Base-by-base conservation (phyloP, 2,113 vertebrate species). In the Ceratotherium simum region DNA sequence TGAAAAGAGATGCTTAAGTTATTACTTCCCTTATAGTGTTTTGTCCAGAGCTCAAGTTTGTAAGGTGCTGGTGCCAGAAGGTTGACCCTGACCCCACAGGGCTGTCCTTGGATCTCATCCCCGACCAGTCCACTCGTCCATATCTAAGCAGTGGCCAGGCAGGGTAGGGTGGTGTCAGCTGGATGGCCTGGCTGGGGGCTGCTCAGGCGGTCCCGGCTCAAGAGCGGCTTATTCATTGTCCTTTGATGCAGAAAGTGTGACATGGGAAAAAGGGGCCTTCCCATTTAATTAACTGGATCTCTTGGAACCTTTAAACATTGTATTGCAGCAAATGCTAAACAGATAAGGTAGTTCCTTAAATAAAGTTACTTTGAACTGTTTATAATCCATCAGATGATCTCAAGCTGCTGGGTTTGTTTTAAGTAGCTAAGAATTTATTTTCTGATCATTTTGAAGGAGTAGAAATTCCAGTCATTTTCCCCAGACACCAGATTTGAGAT, bases 361-460 rank as follows among this genome's bases (percentile, higher is more conserved):
- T 84, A 5, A 0, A 20, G 25, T 42, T 29, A n/a, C 64, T 69
- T 73, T 62, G 76, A 92, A 20, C 31, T 91, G 20, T 86, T 62
- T 70, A 36, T 56, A 69, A 95, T 80, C 75, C 54, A 80, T 88
- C 65, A 18, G 21, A 36, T 93, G 33, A 36, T 85, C 89, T 89
- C 86, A 84, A 51, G 58, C 18, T 76, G 23, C 18, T 83, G 42
- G 18, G 31, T 88, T 73, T 85, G 60, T 65, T 95, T 83, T 76
- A 72, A 87, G 80, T 75, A 65, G 58, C 69, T 79, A 25, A 90
- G 21, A 25, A 70, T 94, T 91, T 51, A 58, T 79, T 92, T 79
- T 84, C 85, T 72, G 86, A 76, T 70, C 31, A 51, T 88, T 94
- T 76, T 72, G 70, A 87, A 31, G 64, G 58, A 60, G 62, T 33